Base-by-base conservation (phyloP, 37 sponge, comb jelly and placozoan genomes). In the Bolinopsis microptera region DNA sequence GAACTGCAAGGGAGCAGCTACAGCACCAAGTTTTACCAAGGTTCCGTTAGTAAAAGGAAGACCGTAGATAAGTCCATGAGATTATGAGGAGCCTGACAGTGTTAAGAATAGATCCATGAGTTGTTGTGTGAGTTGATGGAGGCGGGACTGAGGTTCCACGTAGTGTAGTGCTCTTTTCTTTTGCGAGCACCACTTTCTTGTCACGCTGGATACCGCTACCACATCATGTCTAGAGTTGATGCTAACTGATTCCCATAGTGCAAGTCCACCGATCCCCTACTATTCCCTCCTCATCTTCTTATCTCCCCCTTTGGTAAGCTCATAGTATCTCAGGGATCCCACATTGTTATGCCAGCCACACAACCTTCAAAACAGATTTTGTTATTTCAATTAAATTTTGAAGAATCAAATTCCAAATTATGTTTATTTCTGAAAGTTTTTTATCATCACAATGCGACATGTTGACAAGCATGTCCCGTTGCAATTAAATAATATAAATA, bases 31-130 rank as follows among this genome's bases (percentile, higher is more conserved):
- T 28, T 72, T 8, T 3, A 72, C 75, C 26, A 72, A 30, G 26
- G 75, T 72, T 5, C 75, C 75, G 31, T 72, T 28, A n/a, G 75
- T 72, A 3, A 3, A 5, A 5, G 18, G 75, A n/a, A 72, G 31
- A 8, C 31, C 31, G 5, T 72, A 72, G 75, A 72, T n/a, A 72
- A 3, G 75, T n/a, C n/a, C n/a, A n/a, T n/a, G n/a, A n/a, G n/a
- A n/a, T 3, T n/a, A 3, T 28, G 31, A 28, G 75, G 75, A 72
- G 75, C 75, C 31, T 23, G 75, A 72, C 31, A 3, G 75, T 72
- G 75, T 72, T 72, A 5, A 72, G 75, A 21, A 72, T 72, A 72
- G 75, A n/a, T 72, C 75, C 75, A 72, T 72, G 75, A 30, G 31
- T 72, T 21, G 75, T 28, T 30, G 26, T 72, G 27, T 5, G 13